Evolutionary conservation across 2,888 invertebrate genomes (phyloP), one percentile per base, ranked within the genome.

Genomic region (Andrena marginata): DNA sequence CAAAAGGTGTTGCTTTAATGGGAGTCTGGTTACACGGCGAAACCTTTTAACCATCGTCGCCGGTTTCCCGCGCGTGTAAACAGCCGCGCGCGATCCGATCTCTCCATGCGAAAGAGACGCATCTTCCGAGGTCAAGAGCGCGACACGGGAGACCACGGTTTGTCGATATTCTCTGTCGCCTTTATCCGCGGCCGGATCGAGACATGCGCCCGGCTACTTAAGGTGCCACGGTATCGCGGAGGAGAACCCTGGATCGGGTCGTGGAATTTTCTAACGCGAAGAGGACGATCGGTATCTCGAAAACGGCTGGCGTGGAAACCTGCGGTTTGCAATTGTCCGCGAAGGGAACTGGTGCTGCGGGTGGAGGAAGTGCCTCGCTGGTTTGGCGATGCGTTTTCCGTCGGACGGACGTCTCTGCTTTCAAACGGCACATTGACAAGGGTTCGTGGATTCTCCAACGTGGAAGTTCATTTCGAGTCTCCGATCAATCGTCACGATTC

Each of bases 1-100:
- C 92, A 93, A 93, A 91, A 89, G 93, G 94, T 94, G 92, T 94
- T 93, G 87, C 92, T 94, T 94, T 94, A 94, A 94, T 93, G 87
- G 93, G 93, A 91, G 88, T 93, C 93, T 85, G 87, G 89, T 93
- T 93, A 90, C 93, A 90, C 48, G 56, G 10, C 72, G 81, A 85
- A 75, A 80, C 80, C 82, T 85, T 85, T 80, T 71, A 88, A 85
- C 85, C 85, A 87, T 78, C 81, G 56, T 75, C 77, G 64, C 33
- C 72, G 62, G 63, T 79, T 82, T 85, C 78, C 75, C 77, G 82
- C 78, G 85, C 85, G 80, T 81, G 83, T 87, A 87, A 87, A 87
- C 87, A 87, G 83, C 79, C 75, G 23, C 77, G 23, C 70, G 67
- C 29, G 78, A 70, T 78, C 76, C 33, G 73, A 80, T 77, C 79